Percentiles rank a stretch among this genome's conserved stretches.
These are phyloP conservation scores for Magallana gigas DNA, from an alignment of 1,140 invertebrate species.

Conservation along the genomic window DNA sequence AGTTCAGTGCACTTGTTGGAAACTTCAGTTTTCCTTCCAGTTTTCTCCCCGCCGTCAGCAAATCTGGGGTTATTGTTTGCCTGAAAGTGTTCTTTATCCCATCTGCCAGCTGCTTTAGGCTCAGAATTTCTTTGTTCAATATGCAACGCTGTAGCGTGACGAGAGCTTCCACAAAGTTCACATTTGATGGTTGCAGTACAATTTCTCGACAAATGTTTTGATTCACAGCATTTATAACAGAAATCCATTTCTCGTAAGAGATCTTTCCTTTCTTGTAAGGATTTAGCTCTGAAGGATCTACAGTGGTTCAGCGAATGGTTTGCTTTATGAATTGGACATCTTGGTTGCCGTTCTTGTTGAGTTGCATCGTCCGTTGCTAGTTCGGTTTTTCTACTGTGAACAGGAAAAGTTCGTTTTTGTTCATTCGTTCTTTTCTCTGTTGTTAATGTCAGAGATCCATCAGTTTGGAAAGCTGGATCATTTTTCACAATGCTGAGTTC, in stretches of 20 bases:
- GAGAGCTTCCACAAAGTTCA: neutral
- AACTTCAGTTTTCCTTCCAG: neutral
- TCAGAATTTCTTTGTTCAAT: neutral
- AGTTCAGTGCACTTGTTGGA: neutral
- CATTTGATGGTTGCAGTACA: neutral
- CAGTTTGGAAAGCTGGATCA: slow-evolving; percentile 8
- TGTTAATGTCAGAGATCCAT: neutral
- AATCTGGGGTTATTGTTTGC: neutral
- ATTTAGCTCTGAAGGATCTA: neutral
- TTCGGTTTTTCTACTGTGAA: neutral
- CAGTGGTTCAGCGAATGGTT: neutral
- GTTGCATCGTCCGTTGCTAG: neutral
- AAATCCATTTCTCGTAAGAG: neutral
- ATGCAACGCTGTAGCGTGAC: neutral
- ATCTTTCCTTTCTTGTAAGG: neutral
- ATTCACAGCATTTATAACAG: slow-evolving; percentile 22
- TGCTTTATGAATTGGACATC: neutral
- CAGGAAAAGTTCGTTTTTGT: neutral
- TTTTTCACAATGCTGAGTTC: slow-evolving; percentile 35
- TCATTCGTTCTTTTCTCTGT: neutral
- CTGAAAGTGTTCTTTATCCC: no score
- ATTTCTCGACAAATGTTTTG: neutral
- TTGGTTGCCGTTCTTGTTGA: neutral
- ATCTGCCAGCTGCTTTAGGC: neutral
- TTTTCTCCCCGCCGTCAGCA: slow-evolving; percentile 7